A percentile compares a stretch with the other conserved stretches of the same genome.
Evolutionary conservation across 1,140 invertebrate genomes (phyloP).

Genomic region (Pinna nobilis): DNA sequence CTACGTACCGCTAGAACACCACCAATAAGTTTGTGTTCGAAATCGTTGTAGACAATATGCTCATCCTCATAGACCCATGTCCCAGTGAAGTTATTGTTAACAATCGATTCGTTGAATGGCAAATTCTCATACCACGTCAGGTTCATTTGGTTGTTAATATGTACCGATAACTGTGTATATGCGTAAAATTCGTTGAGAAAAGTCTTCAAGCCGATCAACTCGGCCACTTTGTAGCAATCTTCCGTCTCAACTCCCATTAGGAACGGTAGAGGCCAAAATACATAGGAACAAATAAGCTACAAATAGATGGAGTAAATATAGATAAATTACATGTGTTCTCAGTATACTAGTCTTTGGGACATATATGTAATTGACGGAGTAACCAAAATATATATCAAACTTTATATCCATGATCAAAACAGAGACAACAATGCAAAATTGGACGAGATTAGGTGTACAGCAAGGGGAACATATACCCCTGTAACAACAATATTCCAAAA

Average conservation of each 20-base stretch:
- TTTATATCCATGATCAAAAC: not conserved
- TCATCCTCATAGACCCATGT: constrained; percentile 23
- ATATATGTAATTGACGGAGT: not conserved
- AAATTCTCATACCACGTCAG: constrained; percentile 56
- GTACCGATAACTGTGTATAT: constrained; percentile 39
- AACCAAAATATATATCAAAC: not conserved
- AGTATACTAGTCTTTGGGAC: not conserved
- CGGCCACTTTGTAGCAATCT: constrained; percentile 61
- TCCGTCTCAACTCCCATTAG: constrained; percentile 62
- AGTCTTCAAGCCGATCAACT: constrained; percentile 71
- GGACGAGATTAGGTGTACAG: no score
- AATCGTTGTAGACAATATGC: constrained; percentile 37
- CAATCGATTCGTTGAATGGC: constrained; percentile 21
- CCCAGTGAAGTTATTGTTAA: constrained; percentile 26
- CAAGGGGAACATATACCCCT: no score
- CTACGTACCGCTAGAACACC: constrained; percentile 42
- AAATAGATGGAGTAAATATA: constrained; percentile 6
- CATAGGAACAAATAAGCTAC: constrained; percentile 68
- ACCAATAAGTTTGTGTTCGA: constrained; percentile 25
- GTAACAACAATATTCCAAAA: no score
- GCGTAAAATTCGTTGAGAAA: constrained; percentile 74
- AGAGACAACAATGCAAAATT: not conserved
- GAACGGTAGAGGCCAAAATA: constrained; percentile 68
- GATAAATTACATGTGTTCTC: constrained; percentile 24
- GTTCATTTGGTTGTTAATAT: constrained; percentile 30